phyloP scores from a whole-genome alignment of 2,113 vertebrate genomes.

The Xyrauchen texanus region DNA sequence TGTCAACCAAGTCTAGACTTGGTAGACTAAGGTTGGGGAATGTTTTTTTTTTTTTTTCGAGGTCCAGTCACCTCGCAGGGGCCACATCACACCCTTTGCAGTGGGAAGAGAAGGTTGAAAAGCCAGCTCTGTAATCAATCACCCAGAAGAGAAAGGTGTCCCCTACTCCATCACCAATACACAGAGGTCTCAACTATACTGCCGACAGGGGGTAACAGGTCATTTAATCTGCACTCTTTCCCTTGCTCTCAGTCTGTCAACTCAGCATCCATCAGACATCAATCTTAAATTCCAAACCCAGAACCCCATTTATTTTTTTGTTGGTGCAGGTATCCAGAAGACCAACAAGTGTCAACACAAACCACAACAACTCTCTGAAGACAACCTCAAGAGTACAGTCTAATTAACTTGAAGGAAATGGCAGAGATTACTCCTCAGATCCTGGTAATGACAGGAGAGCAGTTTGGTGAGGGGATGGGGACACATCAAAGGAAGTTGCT shows the following conservation, averaged over 20 bases:
- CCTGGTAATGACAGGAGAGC: conserved; percentile 52
- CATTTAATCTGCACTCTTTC: conserved; percentile 7
- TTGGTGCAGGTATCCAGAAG: too few species aligned
- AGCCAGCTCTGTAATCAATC: conserved; percentile 48
- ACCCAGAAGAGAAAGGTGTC: conserved; percentile 30
- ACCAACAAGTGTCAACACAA: not conserved
- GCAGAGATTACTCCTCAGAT: conserved; percentile 12
- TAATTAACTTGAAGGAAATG: conserved; percentile 42
- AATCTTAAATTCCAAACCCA: not conserved
- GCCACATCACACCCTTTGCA: conserved; percentile 11
- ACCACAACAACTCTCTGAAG: conserved; percentile 8
- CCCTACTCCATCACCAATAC: conserved; percentile 31
- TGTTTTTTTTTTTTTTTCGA: not conserved
- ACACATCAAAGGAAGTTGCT: conserved; percentile 47
- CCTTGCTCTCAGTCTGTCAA: not conserved
- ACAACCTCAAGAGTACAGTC: conserved; percentile 20
- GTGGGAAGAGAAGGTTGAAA: conserved; percentile 48
- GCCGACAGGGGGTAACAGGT: conserved; percentile 33
- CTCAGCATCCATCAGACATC: not conserved
- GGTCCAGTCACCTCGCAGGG: conserved; percentile 30
- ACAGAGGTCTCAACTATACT: conserved; percentile 20
- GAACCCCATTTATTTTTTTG: conserved; percentile 4
- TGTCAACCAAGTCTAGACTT: conserved; percentile 50
- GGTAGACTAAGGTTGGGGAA: conserved; percentile 3
- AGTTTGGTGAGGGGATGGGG: conserved; percentile 17